Conservation (phyloP, 2,888 invertebrate species). For the Endotricha flammealis region DNA sequence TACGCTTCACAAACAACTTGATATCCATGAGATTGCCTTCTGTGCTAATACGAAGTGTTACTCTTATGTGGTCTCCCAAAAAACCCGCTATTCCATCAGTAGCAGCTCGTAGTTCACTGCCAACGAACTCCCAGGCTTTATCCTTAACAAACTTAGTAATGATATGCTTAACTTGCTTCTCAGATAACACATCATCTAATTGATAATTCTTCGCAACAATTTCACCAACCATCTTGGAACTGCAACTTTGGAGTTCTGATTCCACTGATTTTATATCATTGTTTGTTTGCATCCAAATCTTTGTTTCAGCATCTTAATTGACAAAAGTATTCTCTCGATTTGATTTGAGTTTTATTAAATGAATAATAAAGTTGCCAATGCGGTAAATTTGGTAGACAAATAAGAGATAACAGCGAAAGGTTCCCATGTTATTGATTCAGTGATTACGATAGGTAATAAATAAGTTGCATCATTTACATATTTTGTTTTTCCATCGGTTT, state of each 20-base stretch:
- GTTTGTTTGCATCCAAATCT: no score
- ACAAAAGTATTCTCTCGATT: no score
- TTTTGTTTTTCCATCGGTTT: no score
- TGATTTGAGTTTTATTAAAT: no score
- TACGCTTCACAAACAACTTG: conserved; percentile 48
- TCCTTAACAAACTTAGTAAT: conserved; percentile 11
- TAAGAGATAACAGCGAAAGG: no score
- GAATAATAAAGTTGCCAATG: no score
- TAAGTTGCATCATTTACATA: no score
- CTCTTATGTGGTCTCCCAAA: conserved; percentile 54
- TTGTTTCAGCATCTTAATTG: no score
- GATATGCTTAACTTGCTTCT: conserved; percentile 15
- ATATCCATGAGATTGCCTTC: conserved; percentile 24
- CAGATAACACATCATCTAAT: conserved; percentile 15
- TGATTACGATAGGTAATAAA: no score
- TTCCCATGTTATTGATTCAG: no score
- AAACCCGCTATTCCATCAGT: conserved; percentile 48
- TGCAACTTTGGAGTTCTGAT: not conserved
- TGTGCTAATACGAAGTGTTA: conserved; percentile 32
- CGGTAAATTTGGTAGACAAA: no score
- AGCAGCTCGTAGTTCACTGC: conserved; percentile 34
- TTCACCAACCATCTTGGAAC: not conserved
- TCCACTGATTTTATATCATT: no score
- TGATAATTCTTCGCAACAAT: conserved; percentile 3
- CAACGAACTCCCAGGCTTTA: conserved; percentile 22